Evolutionary conservation across 2,113 vertebrate genomes (phyloP).

Genomic region (Ellobius talpinus): DNA sequence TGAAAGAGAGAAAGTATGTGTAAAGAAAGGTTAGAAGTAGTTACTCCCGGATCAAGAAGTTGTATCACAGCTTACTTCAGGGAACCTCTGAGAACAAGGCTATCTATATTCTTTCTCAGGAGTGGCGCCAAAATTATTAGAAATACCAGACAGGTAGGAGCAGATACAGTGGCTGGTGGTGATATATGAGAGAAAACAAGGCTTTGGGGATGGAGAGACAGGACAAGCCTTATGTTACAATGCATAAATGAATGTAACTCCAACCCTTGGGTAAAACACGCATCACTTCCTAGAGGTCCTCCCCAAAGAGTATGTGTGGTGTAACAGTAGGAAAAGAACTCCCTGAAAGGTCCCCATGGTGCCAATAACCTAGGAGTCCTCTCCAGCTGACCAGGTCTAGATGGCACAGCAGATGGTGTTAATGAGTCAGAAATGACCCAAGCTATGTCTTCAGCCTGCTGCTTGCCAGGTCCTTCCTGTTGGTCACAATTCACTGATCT

Average conservation of each 20-base stretch:
- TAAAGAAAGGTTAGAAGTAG: neutral
- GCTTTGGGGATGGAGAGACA: neutral
- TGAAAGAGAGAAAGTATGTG: neutral
- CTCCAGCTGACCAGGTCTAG: constrained; percentile 42
- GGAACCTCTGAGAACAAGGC: neutral
- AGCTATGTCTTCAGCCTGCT: constrained; percentile 27
- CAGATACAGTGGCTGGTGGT: neutral
- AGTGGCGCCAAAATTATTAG: neutral
- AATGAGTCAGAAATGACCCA: constrained; percentile 59
- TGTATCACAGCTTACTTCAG: neutral
- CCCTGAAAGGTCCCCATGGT: constrained; percentile 27
- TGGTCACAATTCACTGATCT: constrained; percentile 36
- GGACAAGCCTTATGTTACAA: neutral
- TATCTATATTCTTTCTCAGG: neutral
- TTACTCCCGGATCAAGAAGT: neutral
- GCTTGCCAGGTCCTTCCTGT: neutral
- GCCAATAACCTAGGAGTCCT: constrained; percentile 65
- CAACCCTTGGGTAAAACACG: neutral
- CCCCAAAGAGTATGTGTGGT: neutral
- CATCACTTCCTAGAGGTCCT: neutral
- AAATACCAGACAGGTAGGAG: neutral
- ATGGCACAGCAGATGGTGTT: constrained; percentile 56
- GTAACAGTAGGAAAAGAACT: constrained; percentile 26
- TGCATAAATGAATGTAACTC: neutral
- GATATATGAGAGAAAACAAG: neutral